Evolutionary conservation across 1,140 invertebrate species (phyloP).

Genomic region (Drosophila orosa): DNA sequence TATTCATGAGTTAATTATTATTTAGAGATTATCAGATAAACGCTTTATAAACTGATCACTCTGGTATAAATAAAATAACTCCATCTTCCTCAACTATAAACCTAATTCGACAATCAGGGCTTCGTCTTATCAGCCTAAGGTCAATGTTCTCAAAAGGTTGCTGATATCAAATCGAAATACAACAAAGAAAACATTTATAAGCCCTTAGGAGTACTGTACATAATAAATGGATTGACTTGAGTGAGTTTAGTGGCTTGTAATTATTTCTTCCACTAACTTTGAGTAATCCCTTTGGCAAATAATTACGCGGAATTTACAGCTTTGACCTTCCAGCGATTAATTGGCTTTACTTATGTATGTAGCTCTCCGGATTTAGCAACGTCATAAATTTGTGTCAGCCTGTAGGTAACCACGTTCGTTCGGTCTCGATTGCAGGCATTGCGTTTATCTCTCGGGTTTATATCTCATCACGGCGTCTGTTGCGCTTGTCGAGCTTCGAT

Average conservation of each 20-base stretch:
- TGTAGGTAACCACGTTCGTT: constrained; percentile 33
- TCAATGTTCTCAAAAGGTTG: neutral
- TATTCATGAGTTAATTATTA: neutral
- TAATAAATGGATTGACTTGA: neutral
- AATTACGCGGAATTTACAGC: neutral
- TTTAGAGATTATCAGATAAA: neutral
- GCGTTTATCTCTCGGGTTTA: constrained; percentile 38
- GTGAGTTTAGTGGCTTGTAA: neutral
- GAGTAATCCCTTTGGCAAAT: constrained; percentile 9
- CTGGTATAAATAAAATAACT: neutral
- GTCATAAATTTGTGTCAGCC: constrained; percentile 24
- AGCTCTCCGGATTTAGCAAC: constrained; percentile 12
- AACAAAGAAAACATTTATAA: neutral
- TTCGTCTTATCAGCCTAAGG: constrained; percentile 1
- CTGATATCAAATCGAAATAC: constrained; percentile 6
- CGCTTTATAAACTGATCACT: neutral
- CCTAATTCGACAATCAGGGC: neutral
- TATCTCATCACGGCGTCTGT: constrained; percentile 34
- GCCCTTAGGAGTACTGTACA: neutral
- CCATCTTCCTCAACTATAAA: neutral
- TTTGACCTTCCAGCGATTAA: constrained; percentile 23
- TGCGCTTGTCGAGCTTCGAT: constrained; percentile 48
- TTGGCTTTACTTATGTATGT: constrained; percentile 19
- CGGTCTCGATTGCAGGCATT: constrained; percentile 25
- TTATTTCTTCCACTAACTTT: neutral